A percentile compares a stretch with the other conserved stretches of the same genome.
Evolutionary conservation across 2,113 vertebrate species (phyloP).

Genomic region (Bostrychus sinensis): DNA sequence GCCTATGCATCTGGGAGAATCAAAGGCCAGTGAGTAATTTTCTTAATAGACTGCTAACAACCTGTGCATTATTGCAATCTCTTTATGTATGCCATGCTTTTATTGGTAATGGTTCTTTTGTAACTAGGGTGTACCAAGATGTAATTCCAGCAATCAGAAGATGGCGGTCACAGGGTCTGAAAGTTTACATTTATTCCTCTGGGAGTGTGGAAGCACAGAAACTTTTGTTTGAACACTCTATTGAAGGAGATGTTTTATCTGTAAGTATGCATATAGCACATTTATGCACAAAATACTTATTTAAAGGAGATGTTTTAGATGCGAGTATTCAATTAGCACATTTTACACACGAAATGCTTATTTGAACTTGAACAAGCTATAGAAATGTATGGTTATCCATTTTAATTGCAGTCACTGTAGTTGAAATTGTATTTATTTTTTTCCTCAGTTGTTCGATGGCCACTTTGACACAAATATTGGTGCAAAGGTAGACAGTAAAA

Average conservation of each 20-base stretch:
- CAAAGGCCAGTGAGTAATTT: conserved; percentile 91
- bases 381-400: not conserved
- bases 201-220: conserved; percentile 97
- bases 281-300: conserved; percentile 86
- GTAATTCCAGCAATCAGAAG: conserved; percentile 89
- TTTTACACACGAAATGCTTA: not conserved
- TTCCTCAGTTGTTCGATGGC: conserved; percentile 92
- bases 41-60: not conserved
- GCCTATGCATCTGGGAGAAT: conserved; percentile 88
- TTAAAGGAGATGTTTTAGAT: conserved; percentile 91
- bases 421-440: conserved; percentile 5
- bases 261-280: conserved; percentile 66
- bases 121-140: conserved; percentile 88
- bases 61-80: not conserved
- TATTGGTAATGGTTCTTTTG: not conserved
- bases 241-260: conserved; percentile 91
- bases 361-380: not conserved
- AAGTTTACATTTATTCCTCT: conserved; percentile 94
- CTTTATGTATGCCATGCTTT: not conserved
- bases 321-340: conserved; percentile 66
- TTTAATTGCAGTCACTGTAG: not conserved
- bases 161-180: conserved; percentile 88
- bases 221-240: conserved; percentile 90
- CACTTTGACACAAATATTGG: conserved; percentile 96
- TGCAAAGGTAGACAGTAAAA: conserved; percentile 91